phyloP scores from a whole-genome alignment of 2,888 invertebrate species.

The Oscheius sp. region DNA sequence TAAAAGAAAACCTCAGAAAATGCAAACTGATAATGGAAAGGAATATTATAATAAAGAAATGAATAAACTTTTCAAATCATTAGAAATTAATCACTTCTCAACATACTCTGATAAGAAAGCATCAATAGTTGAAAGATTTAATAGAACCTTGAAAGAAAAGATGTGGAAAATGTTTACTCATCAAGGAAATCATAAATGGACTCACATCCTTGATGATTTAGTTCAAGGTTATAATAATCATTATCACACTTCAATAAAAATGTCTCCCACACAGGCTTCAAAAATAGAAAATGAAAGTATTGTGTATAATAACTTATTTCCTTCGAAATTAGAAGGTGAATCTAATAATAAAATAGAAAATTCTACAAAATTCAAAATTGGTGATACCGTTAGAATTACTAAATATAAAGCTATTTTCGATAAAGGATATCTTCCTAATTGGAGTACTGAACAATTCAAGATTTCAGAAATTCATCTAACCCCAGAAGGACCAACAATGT shows the following conservation, averaged over 20 bases:
- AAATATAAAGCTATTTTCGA: conserved; percentile 46
- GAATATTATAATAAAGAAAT: conserved; percentile 34
- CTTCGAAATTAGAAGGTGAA: conserved; percentile 16
- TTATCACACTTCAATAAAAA: conserved; percentile 42
- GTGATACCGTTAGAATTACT: conserved; percentile 41
- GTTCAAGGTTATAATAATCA: conserved; percentile 38
- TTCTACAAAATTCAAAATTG: background rate
- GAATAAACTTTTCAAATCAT: conserved; percentile 36
- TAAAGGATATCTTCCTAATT: conserved; percentile 43
- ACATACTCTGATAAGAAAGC: conserved; percentile 24
- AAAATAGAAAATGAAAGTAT: conserved; percentile 13
- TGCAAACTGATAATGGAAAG: too few species aligned
- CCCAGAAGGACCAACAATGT: conserved; percentile 14
- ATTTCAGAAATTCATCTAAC: conserved; percentile 34
- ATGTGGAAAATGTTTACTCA: conserved; percentile 40
- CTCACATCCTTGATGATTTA: conserved; percentile 35
- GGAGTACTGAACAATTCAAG: conserved; percentile 36
- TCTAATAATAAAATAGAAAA: too few species aligned
- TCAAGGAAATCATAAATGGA: conserved; percentile 42
- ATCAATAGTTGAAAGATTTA: conserved; percentile 40
- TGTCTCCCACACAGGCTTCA: conserved; percentile 25
- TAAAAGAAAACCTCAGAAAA: conserved; percentile 44
- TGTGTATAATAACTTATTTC: conserved; percentile 20
- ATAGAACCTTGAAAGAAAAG: conserved; percentile 44
- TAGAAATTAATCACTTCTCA: conserved; percentile 43